Base-by-base conservation (phyloP, 2,113 vertebrate genomes). In the Symphodus melops region DNA sequence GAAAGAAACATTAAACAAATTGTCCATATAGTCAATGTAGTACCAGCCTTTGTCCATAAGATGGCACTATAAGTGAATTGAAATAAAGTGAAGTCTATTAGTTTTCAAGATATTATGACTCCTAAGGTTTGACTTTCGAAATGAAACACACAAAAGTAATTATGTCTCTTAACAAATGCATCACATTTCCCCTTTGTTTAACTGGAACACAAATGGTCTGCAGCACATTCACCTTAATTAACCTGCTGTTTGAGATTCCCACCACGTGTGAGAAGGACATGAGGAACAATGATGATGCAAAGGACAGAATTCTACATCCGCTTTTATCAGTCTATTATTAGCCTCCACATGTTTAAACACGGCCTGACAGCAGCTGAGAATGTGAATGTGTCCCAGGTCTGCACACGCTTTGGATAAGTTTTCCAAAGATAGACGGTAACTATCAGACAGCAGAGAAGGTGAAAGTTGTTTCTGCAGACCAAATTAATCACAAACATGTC, bases 351-450 rank as follows among this genome's bases (percentile, higher is more conserved):
- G 85, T 46, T 86, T 83, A 21, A 77, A 68, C 75, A n/a, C 48
- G 48, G 48, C n/a, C 48, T 51, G 48, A 51, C 48, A 82, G 87
- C 94, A 94, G 86, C 89, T 94, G 86, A 75, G 90, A 93, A 92
- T 91, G 89, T 82, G 78, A 85, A 91, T 86, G 83, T 88, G 83
- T 5, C 82, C 72, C 33, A 11, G 77, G 81, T 86, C 81, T 85
- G 86, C 59, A 70, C 60, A 72, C 61, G 78, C 88, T 90, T 81
- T 91, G 87, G 83, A 92, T 91, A 90, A 74, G 75, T 75, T 72
- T 75, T 85, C 77, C 69, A 92, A 93, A 92, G 62, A 89, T 92
- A 93, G 89, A 1, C 61, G 17, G 53, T 70, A 52, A 73, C 83
- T 81, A 57, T 92, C 75, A 77, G 73, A 82, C 81, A 72, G 71